A percentile compares a stretch with the other conserved stretches of the same genome.
These are phyloP conservation scores for Graptemys geographica DNA, from an alignment of 2,797 vertebrate species.

Conservation along the genomic window DNA sequence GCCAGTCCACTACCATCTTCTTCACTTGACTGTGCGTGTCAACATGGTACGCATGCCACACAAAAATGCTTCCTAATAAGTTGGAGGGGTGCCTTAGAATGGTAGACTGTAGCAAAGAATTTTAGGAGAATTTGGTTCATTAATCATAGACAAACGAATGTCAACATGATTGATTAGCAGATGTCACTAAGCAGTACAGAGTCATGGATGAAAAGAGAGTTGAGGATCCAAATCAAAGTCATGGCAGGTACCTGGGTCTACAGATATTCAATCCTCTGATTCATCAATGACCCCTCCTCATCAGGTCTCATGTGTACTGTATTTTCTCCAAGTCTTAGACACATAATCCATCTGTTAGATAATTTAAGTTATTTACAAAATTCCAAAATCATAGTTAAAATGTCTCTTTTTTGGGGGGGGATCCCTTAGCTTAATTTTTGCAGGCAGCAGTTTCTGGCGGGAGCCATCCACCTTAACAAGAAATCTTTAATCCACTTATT, in stretches of 20 bases:
- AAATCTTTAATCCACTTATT: conserved; percentile 2
- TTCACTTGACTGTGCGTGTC: background rate
- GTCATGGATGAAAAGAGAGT: background rate
- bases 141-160: background rate
- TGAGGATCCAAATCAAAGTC: background rate
- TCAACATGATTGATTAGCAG: rapidly evolving
- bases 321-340: background rate
- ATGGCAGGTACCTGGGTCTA: background rate
- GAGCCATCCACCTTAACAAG: background rate
- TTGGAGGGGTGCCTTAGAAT: background rate
- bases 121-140: background rate
- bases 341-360: background rate
- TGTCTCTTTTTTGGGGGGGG: background rate
- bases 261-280: background rate
- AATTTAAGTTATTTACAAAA: background rate
- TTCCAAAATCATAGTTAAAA: background rate
- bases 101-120: background rate
- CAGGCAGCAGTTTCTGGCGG: background rate
- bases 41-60: background rate
- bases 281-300: background rate
- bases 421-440: background rate
- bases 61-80: background rate
- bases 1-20: background rate
- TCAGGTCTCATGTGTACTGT: background rate
- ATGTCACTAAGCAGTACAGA: background rate